Evolutionary conservation across 2,797 vertebrate genomes (phyloP), one percentile per base, ranked within the genome.

Genomic region (Brotula barbata): DNA sequence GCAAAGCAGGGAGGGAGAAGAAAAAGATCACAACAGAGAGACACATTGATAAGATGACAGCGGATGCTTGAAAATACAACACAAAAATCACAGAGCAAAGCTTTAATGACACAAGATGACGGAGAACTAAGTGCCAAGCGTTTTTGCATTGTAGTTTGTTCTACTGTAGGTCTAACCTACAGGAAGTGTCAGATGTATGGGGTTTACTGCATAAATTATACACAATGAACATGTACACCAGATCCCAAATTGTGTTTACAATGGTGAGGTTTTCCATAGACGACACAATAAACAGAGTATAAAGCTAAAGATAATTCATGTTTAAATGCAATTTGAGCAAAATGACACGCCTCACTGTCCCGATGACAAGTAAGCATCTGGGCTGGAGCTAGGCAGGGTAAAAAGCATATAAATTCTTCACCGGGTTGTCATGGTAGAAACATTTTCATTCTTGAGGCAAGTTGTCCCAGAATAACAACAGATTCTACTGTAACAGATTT

Each of bases 1-100:
- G 68, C 60, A 92, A 94, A 93, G 91, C 90, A 83, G 88, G 86
- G 77, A 90, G 83, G 55, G 33, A 61, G 66, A 58, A 72, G 58
- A 63, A 64, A 60, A 49, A 80, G 65, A 72, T 73, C 57, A 89
- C 28, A 84, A 82, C 43, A 85, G 67, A 85, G 67, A 78, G 65
- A 87, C 22, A 87, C 58, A 81, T 72, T 81, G 61, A 81, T 58
- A 77, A 83, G 78, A 84, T 83, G 75, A 86, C 46, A 73, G 69
- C 65, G 42, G 55, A 70, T 40, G 75, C 64, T 79, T 56, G 54
- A 64, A 71, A 77, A 80, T 66, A 81, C 60, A 77, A 52, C 47
- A 64, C 49, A 74, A 70, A n/a, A 70, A 68, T 62, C 67, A 77
- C 69, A 75, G 41, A 65, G 49, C 47, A 66, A 66, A 71, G 73